Evolutionary conservation across 2,888 invertebrate genomes (phyloP).

Genomic region (Neelides folsomi): DNA sequence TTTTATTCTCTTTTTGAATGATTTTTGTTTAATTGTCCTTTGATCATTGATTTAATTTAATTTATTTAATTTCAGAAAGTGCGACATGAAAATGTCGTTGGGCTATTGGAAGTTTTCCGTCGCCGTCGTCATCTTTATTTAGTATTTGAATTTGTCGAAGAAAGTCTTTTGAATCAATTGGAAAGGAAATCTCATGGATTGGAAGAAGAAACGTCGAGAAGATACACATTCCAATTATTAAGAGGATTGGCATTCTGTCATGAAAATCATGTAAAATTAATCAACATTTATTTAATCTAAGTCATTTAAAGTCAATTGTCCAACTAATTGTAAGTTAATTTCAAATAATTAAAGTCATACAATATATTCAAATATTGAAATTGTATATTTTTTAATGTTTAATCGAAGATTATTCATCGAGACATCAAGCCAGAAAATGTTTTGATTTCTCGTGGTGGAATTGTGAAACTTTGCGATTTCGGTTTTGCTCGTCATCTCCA

Average conservation of each 20-base stretch:
- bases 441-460: conserved; percentile 60
- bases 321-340: too few species aligned
- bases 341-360: too few species aligned
- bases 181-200: conserved; percentile 58
- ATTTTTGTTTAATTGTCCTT: neutral
- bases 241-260: conserved; percentile 71
- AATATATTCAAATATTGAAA: too few species aligned
- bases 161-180: conserved; percentile 70
- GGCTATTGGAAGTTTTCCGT: conserved; percentile 76
- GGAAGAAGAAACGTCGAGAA: conserved; percentile 57
- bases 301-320: too few species aligned
- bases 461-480: conserved; percentile 81
- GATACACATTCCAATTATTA: conserved; percentile 67
- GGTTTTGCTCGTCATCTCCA: conserved; percentile 61
- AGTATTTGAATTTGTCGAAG: conserved; percentile 76
- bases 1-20: too few species aligned
- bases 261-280: conserved; percentile 55
- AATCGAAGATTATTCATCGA: conserved; percentile 77
- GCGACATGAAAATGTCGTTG: conserved; percentile 74
- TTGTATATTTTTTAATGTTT: conserved; percentile 16
- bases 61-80: conserved; percentile 51
- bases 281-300: neutral
- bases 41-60: conserved; percentile 8
- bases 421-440: conserved; percentile 85
- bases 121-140: conserved; percentile 69